Evolutionary conservation across 2,797 vertebrate genomes (phyloP).

Genomic region (Sebastes cheni): DNA sequence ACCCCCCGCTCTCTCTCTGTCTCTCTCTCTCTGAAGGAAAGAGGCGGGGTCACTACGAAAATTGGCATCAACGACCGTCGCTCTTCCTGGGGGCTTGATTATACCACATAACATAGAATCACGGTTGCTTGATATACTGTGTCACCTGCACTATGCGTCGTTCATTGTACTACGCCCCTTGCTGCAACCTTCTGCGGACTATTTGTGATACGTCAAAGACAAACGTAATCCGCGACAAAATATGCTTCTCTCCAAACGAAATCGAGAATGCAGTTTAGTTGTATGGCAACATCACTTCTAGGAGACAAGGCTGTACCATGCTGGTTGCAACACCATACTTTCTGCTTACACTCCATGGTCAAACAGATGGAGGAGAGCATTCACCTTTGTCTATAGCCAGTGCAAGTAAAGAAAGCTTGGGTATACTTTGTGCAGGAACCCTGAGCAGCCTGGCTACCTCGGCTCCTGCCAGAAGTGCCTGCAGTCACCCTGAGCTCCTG

Average conservation of each 20-base stretch:
- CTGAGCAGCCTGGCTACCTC: slow-evolving; percentile 20
- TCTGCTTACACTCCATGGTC: neutral
- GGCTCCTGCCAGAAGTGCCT: slow-evolving; percentile 51
- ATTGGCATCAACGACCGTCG: no score
- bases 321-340: neutral
- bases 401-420: neutral
- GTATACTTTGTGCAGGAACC: slow-evolving; percentile 12
- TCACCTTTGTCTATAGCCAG: neutral
- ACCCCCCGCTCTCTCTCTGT: no score
- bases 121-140: no score
- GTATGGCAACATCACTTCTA: neutral
- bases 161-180: neutral
- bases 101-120: no score
- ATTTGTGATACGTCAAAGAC: neutral
- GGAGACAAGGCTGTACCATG: neutral
- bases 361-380: neutral
- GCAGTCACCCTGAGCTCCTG: slow-evolving; percentile 53
- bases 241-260: neutral
- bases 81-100: no score
- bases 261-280: neutral
- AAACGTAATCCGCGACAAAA: neutral
- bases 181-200: neutral
- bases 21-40: no score
- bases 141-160: neutral
- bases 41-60: no score